Base-by-base conservation (phyloP, 2,888 invertebrate genomes). In the Thymelicus lineola region DNA sequence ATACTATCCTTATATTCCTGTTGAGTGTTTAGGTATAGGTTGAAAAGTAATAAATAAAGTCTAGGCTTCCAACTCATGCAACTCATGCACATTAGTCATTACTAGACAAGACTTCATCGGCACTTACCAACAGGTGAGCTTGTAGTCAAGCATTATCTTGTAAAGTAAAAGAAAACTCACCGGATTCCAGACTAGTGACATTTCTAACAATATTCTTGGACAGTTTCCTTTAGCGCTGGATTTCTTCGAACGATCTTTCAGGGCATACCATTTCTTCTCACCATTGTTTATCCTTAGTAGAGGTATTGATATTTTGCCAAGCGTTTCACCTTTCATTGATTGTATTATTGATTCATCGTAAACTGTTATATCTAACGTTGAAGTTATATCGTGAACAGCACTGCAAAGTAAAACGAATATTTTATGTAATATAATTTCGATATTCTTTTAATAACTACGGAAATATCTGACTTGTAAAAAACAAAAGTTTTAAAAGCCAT, bases 151-250 rank as follows among this genome's bases (percentile, higher is more conserved):
- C 9, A 42, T 10, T 9, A 36, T 7, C n/a, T 36, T 7, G 36
- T 57, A 35, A 36, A 6, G 28, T 0, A 5, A 5, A 28, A 5
- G 28, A 57, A 14, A 46, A 78, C 80, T 86, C 80, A 93, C 93
- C 79, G 93, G 92, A 76, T 93, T 93, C 92, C 92, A 93, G 17
- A 82, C 89, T 6, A 93, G 77, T 14, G 89, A 87, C 90, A 93
- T 92, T 79, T 93, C 90, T 71, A 93, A 73, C 48, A 89, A 80
- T 72, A 93, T 85, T 74, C 90, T 84, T 0, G 93, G 90, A 28
- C 89, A 89, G 76, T 89, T 89, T 6, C 91, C 91, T 72, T 85
- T 88, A 0, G 89, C 89, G 42, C 82, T 82, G 20, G 83, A 75
- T 68, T 86, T 90, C 72, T 87, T 87, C 7, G 88, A 82, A 65